A percentile compares a stretch with the other conserved stretches of the same genome.
Evolutionary conservation across 2,888 invertebrate species (phyloP).

Genomic region (Spilarctia lutea): DNA sequence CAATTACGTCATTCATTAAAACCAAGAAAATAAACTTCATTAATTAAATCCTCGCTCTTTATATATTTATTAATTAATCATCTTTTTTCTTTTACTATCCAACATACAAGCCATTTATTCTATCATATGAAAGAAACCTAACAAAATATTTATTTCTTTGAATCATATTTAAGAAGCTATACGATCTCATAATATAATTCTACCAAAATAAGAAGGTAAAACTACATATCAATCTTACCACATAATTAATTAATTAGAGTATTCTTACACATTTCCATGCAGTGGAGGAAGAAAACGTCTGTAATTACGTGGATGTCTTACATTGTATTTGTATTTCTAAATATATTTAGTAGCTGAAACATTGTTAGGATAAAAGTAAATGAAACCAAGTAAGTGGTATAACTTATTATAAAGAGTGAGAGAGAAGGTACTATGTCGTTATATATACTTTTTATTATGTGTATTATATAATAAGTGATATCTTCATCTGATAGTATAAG

Average conservation of each 20-base stretch:
- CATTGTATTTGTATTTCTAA: neutral
- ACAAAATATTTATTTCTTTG: neutral
- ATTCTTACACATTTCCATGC: constrained; percentile 15
- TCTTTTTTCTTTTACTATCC: neutral
- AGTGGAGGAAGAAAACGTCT: constrained; percentile 9
- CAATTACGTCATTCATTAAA: neutral
- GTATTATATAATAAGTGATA: too few species aligned
- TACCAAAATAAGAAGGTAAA: neutral
- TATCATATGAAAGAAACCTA: neutral
- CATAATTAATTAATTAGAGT: constrained; percentile 33
- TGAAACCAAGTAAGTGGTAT: neutral
- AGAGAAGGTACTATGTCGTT: too few species aligned
- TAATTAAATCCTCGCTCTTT: neutral
- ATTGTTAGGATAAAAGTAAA: constrained; percentile 1
- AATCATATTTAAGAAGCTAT: neutral
- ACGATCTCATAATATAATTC: neutral
- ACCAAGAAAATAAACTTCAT: neutral
- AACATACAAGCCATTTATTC: neutral
- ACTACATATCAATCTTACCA: neutral
- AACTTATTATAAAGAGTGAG: neutral
- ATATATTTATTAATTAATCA: neutral
- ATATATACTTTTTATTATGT: too few species aligned
- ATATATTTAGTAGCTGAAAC: neutral
- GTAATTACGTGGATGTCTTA: constrained; percentile 31
- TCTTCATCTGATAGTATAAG: too few species aligned